Evolutionary conservation across 2,888 invertebrate genomes (phyloP).

Genomic region (Nemoura dubitans): DNA sequence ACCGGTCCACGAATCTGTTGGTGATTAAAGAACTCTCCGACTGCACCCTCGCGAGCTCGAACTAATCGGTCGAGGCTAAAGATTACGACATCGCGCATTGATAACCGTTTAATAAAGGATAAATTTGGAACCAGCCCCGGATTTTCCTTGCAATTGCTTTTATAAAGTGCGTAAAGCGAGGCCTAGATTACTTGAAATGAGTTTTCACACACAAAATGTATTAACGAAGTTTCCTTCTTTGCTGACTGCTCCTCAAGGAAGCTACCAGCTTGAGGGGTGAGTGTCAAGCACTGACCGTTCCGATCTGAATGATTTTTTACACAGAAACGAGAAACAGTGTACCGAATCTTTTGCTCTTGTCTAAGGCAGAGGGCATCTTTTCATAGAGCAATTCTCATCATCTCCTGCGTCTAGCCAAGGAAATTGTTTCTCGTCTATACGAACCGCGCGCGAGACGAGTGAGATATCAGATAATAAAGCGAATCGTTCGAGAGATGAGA

Average conservation of each 20-base stretch:
- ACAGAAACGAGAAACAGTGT: too few species aligned
- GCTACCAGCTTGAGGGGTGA: too few species aligned
- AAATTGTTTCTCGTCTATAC: too few species aligned
- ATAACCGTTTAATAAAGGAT: conserved; percentile 22
- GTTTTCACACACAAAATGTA: too few species aligned
- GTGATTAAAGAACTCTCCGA: conserved; percentile 20
- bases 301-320: too few species aligned
- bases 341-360: too few species aligned
- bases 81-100: conserved; percentile 9
- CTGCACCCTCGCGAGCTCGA: conserved; percentile 31
- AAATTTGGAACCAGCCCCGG: not conserved
- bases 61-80: conserved; percentile 33
- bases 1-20: not conserved
- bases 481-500: not conserved
- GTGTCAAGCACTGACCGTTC: too few species aligned
- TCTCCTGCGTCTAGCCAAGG: too few species aligned
- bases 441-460: not conserved
- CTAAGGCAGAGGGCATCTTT: not conserved
- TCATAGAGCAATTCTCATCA: not conserved
- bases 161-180: not conserved
- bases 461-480: conserved; percentile 19
- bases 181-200: too few species aligned
- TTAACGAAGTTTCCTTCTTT: too few species aligned
- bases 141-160: not conserved
- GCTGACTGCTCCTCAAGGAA: too few species aligned